A percentile compares a stretch with the other conserved stretches of the same genome.
Conservation (phyloP, 53 echinoderm and acorn worm genomes). For the Holothuria leucospilota region DNA sequence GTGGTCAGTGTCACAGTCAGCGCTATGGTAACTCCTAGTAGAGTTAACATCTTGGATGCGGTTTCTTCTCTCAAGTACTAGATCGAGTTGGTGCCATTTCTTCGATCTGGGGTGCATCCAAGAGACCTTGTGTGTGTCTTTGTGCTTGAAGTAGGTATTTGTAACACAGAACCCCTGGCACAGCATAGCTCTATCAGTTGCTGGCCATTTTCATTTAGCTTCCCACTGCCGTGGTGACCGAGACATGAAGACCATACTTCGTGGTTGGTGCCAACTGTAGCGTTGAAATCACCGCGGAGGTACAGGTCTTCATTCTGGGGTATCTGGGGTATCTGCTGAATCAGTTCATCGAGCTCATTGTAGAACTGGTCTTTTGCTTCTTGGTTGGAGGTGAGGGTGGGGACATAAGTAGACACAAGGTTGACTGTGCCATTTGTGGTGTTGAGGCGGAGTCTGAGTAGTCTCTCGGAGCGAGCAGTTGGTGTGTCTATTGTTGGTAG, state of each 20-base stretch:
- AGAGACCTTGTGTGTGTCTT: slow-evolving; percentile 26
- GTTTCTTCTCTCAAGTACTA: slow-evolving; percentile 1
- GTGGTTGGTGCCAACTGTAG: slow-evolving; percentile 38
- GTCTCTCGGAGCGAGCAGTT: background rate
- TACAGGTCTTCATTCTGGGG: too few species aligned
- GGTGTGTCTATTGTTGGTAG: background rate
- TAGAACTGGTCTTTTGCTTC: slow-evolving; percentile 50
- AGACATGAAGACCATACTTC: slow-evolving; percentile 46
- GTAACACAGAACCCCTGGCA: slow-evolving; percentile 53
- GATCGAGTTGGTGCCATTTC: slow-evolving; percentile 60
- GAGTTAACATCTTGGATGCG: background rate
- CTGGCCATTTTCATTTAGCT: slow-evolving; percentile 56
- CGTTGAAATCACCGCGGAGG: background rate
- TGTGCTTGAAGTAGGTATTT: slow-evolving; percentile 48
- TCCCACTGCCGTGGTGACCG: slow-evolving; percentile 50
- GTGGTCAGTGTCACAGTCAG: slow-evolving; percentile 71
- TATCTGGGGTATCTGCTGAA: too few species aligned
- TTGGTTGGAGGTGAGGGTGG: slow-evolving; percentile 3
- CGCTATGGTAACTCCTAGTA: slow-evolving; percentile 31
- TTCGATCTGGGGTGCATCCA: slow-evolving; percentile 50
- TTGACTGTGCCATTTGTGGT: slow-evolving; percentile 30
- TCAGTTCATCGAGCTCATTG: background rate
- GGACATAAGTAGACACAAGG: slow-evolving; percentile 19
- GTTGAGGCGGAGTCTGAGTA: slow-evolving; percentile 24
- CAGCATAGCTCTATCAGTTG: slow-evolving; percentile 53